Base-by-base conservation (phyloP, 2,113 vertebrate genomes). In the Poecilia latipinna region DNA sequence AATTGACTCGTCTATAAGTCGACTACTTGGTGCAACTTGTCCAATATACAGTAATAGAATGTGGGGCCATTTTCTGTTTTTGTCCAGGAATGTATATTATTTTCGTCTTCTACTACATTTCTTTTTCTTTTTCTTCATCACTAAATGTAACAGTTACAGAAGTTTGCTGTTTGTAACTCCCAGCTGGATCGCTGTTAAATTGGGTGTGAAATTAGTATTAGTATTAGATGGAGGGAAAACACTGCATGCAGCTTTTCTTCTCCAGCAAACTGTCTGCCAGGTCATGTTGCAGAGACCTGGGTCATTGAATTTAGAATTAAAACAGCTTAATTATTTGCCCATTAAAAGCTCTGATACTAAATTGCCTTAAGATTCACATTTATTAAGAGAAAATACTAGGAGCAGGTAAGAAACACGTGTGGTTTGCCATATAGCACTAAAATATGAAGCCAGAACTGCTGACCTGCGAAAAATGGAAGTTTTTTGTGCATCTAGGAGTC, bases 401-500 rank as follows among this genome's bases (percentile, higher is more conserved):
- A 12, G 6, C 3, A 57, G 24, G 44, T 70, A 1, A 19, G 22
- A 37, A 33, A 60, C 33, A 13, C 11, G 11, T 13, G 1, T 33
- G 44, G 22, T n/a, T 1, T 10, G 24, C 48, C 24, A 12, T 4
- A 15, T 3, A 39, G 2, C 32, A 39, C 24, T 29, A 5, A 71
- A 39, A 29, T 61, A 60, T 42, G 61, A 15, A 71, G 15, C 37
- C 15, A 39, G n/a, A 61, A 3, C 13, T 17, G n/a, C 54, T 71
- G 69, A 61, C 57, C 69, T 39, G 37, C 17, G 35, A 28, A 42
- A 42, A 71, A 71, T 8, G 5, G 70, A 72, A 61, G 24, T 24
- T 4, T 6, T 26, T 37, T 39, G 33, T 39, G 32, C 28, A 37
- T 61, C 54, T 28, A 12, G 12, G 24, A n/a, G 33, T 26, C 29